Evolutionary conservation across 2,888 invertebrate species (phyloP).

Genomic region (Dicroscelio sp.): DNA sequence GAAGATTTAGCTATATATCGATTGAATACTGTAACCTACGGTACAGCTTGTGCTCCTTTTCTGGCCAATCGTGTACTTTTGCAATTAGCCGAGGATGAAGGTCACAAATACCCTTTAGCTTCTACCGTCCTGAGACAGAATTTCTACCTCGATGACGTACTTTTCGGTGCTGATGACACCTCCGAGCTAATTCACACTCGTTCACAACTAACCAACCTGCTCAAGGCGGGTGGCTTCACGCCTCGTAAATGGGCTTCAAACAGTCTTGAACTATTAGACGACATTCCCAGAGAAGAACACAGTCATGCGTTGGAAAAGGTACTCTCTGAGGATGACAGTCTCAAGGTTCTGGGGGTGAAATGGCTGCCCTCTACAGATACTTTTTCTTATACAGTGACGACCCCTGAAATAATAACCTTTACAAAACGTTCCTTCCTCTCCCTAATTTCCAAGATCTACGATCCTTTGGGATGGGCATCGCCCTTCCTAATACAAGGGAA

Average conservation of each 20-base stretch:
- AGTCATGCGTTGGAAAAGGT: not conserved
- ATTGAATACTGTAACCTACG: too few relatives aligned
- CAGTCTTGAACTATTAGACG: not conserved
- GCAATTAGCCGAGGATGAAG: too few relatives aligned
- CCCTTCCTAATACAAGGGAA: not conserved
- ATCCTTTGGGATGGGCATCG: not conserved
- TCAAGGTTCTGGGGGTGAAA: not conserved
- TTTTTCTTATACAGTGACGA: not conserved
- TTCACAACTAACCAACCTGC: not conserved
- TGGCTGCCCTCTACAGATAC: not conserved
- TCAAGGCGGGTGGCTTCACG: slow-evolving; percentile 25
- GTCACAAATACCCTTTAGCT: too few relatives aligned
- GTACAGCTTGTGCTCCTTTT: too few relatives aligned
- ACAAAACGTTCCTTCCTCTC: not conserved
- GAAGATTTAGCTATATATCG: too few relatives aligned
- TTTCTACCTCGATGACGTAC: too few relatives aligned
- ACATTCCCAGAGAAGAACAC: slow-evolving; percentile 2
- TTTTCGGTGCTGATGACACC: slow-evolving; percentile 8
- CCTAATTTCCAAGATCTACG: not conserved
- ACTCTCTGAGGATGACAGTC: not conserved
- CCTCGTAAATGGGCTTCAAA: slow-evolving; percentile 44
- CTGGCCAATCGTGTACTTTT: too few relatives aligned
- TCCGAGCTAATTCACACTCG: not conserved
- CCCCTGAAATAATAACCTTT: not conserved
- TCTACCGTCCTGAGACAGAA: too few relatives aligned